These are phyloP conservation scores for Premnoplex brunnescens DNA, from an alignment of 2,797 vertebrate genomes.

Conservation along the genomic window DNA sequence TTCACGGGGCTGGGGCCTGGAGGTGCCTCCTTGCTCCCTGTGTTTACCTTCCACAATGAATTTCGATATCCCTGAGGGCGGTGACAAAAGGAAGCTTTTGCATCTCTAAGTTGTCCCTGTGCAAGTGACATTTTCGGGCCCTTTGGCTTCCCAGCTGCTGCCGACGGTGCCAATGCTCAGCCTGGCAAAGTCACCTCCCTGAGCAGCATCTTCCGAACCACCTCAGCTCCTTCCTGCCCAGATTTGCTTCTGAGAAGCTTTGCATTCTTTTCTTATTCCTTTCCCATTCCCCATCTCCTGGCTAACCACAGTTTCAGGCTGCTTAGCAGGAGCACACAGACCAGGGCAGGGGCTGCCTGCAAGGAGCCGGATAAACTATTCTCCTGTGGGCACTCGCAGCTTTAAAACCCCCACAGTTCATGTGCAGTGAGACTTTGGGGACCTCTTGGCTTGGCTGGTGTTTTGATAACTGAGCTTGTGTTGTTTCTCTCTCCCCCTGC, in stretches of 20 bases:
- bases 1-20: not conserved
- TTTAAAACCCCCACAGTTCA: not conserved
- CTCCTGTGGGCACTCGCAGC: conserved; percentile 1
- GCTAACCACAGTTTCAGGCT: not conserved
- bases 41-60: not conserved
- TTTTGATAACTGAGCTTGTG: not conserved
- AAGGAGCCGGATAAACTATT: not conserved
- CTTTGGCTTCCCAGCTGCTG: not conserved
- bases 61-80: fast-evolving
- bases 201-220: not conserved
- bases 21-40: not conserved
- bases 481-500: not conserved
- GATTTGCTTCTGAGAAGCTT: not conserved
- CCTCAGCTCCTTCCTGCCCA: not conserved
- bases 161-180: not conserved
- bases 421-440: not conserved
- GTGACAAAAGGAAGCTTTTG: not conserved
- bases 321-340: not conserved
- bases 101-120: not conserved
- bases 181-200: not conserved
- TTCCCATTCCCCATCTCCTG: not conserved
- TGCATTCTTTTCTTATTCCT: not conserved
- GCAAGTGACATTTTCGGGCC: not conserved
- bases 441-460: not conserved
- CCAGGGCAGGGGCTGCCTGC: not conserved